Evolutionary conservation across 1,140 invertebrate genomes (phyloP).

Genomic region (Archegozetes longisetosus): DNA sequence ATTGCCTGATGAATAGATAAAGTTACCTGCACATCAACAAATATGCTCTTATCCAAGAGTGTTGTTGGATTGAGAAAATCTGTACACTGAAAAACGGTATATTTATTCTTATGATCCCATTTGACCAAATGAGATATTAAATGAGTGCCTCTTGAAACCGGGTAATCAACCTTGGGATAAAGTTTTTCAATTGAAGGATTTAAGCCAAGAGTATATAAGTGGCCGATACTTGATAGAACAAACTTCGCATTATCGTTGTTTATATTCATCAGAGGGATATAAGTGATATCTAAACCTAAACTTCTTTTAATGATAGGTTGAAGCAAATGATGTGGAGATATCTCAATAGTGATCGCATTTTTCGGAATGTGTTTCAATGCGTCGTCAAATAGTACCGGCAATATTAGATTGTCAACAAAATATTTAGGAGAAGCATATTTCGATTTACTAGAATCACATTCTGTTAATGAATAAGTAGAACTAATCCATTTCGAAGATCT

Average conservation of each 20-base stretch:
- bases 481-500: constrained; percentile 70
- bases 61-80: constrained; percentile 11
- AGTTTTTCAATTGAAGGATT: constrained; percentile 40
- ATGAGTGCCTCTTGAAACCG: constrained; percentile 34
- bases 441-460: constrained; percentile 55
- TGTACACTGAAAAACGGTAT: constrained; percentile 4
- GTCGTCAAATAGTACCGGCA: constrained; percentile 70
- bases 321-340: constrained; percentile 63
- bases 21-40: background rate
- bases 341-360: constrained; percentile 59
- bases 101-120: constrained; percentile 34
- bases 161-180: constrained; percentile 28
- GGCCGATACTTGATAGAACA: constrained; percentile 22
- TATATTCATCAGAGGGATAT: constrained; percentile 35
- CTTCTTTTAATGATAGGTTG: constrained; percentile 45
- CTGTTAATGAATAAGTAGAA: constrained; percentile 62
- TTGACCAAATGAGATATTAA: constrained; percentile 32
- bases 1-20: background rate
- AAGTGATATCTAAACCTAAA: constrained; percentile 29
- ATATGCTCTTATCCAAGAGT: background rate
- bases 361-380: constrained; percentile 50
- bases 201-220: constrained; percentile 58
- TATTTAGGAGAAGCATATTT: constrained; percentile 45
- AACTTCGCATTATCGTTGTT: constrained; percentile 17
- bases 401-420: constrained; percentile 38